Evolutionary conservation across 2,888 invertebrate genomes (phyloP).

Genomic region (Steinernema carpocapsae): DNA sequence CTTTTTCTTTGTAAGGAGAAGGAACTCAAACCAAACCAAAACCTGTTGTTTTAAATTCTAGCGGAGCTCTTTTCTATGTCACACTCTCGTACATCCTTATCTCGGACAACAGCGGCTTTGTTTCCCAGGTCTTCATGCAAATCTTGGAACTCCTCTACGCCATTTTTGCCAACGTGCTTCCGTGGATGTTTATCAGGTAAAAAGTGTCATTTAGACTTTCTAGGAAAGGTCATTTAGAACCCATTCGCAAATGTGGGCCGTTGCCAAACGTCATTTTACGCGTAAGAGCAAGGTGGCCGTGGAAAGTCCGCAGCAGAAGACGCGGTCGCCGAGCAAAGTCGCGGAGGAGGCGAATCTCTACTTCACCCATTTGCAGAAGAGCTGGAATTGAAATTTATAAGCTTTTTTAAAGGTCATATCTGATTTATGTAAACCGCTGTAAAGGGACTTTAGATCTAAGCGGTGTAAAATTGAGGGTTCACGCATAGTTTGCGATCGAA

Average conservation of each 20-base stretch:
- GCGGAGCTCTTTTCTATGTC: neutral
- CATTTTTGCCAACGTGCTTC: neutral
- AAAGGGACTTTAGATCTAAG: too few species aligned
- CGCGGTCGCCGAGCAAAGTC: neutral
- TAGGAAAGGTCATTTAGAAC: neutral
- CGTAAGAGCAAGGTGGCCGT: neutral
- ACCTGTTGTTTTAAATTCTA: neutral
- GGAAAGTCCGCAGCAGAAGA: neutral
- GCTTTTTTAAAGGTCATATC: too few species aligned
- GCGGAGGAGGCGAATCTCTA: neutral
- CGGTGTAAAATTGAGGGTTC: too few species aligned
- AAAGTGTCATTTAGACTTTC: too few species aligned
- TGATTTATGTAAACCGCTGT: too few species aligned
- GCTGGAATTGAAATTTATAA: neutral
- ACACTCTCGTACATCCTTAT: slow-evolving; percentile 1
- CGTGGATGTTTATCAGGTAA: slow-evolving; percentile 11
- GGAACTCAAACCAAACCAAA: neutral
- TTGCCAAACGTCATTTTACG: neutral
- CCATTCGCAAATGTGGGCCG: slow-evolving; percentile 7
- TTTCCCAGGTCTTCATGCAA: neutral
- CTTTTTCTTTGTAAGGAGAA: neutral
- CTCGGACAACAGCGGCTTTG: neutral
- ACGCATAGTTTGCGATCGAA: too few species aligned
- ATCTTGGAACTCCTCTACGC: neutral
- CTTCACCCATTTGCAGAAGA: neutral